Base-by-base conservation (phyloP, 2,888 invertebrate genomes). In the Cybosia mesomella region DNA sequence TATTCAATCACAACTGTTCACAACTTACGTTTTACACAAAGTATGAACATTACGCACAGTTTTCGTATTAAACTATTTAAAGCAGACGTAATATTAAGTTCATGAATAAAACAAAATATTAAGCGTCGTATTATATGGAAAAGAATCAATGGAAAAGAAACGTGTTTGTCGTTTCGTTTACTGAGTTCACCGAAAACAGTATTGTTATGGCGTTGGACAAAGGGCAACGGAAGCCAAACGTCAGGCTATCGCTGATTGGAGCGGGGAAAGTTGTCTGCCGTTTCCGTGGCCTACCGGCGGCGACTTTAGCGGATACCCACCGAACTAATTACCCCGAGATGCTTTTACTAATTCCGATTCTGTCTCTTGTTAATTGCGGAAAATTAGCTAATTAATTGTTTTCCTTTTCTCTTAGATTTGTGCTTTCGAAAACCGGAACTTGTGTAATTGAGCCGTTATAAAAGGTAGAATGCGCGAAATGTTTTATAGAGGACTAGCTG, bases 321-420 rank as follows among this genome's bases (percentile, higher is more conserved):
- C 68, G 72, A 74, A 77, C 79, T 85, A 90, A 92, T 92, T 90
- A 87, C 85, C 88, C 86, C 85, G 86, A 91, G 90, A 91, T 90
- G 89, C 87, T 90, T 87, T 92, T 4, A 2, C 28, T 28, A 91
- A 92, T 91, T 91, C 86, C 81, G 86, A 87, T 89, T 88, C 91
- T 87, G 91, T 87, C 88, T 88, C 87, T 85, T 85, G 89, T 86
- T 93, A 93, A 94, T 92, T 91, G 90, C 85, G 88, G 92, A 91
- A 92, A 93, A 93, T 91, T 85, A 89, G 85, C 88, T 89, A 90
- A 92, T 93, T 92, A 91, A 92, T 92, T 91, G 91, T 91, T 92
- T 92, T 92, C 91, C 91, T 92, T 91, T 90, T 87, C 84, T 86
- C 86, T 83, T 81, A 85, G 87, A 88, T 89, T 89, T 89, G 86